Conservation (phyloP, 2,113 vertebrate genomes). For the Calypte anna region DNA sequence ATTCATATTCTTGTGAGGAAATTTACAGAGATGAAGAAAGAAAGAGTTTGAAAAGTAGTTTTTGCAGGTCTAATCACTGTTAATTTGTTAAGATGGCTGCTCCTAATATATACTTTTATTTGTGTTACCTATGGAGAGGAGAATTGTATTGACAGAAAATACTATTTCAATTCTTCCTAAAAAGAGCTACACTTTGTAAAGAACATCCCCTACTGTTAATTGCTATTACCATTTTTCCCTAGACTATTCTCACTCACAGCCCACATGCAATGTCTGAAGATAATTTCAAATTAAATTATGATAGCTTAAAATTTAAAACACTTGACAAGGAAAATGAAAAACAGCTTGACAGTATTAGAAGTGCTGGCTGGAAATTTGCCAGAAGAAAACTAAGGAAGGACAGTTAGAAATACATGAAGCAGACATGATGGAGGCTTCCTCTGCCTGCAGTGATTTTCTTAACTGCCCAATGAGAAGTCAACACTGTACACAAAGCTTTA, state of each 20-base stretch:
- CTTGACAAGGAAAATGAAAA: neutral
- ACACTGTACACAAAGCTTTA: neutral
- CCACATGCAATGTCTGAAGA: conserved; percentile 16
- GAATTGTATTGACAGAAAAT: conserved; percentile 62
- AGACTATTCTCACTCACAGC: conserved; percentile 39
- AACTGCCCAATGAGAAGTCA: neutral
- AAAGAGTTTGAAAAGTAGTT: neutral
- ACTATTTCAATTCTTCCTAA: conserved; percentile 27
- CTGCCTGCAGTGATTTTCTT: neutral
- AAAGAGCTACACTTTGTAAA: conserved; percentile 18
- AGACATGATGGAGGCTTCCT: neutral
- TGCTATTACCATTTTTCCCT: neutral
- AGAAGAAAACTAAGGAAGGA: neutral
- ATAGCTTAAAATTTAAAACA: conserved; percentile 23
- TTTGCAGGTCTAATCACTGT: neutral
- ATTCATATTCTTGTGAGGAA: neutral
- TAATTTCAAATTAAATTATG: conserved; percentile 69
- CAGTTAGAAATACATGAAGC: neutral
- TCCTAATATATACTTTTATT: neutral
- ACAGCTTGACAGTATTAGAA: neutral
- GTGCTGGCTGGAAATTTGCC: neutral
- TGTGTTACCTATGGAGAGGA: neutral
- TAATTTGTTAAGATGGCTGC: conserved; percentile 22
- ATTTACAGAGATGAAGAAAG: neutral
- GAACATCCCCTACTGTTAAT: conserved; percentile 30